Conservation (phyloP, 2,797 vertebrate species). For the Sternarchorhynchus goeldii region DNA sequence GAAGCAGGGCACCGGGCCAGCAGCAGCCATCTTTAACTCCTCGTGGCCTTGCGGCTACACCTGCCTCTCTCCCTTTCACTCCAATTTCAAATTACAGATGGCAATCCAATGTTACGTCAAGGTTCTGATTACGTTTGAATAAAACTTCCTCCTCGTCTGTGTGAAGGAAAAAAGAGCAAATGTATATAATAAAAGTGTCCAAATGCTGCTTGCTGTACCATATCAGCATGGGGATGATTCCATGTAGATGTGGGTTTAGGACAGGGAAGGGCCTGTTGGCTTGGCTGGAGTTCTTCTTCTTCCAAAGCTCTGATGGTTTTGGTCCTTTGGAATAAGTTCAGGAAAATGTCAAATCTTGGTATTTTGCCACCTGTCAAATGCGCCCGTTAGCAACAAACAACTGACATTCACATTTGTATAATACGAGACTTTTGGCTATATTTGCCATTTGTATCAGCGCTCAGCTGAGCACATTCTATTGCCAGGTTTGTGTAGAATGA, state of each 20-base stretch:
- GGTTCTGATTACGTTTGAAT: conserved; percentile 42
- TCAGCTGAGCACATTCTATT: too few relatives aligned
- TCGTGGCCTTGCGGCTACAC: conserved; percentile 68
- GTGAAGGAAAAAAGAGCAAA: conserved; percentile 9
- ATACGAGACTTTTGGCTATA: too few relatives aligned
- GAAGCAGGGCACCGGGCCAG: conserved; percentile 71
- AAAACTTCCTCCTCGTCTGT: conserved; percentile 31
- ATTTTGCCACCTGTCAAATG: background rate
- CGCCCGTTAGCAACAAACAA: too few relatives aligned
- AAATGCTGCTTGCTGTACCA: conserved; percentile 14
- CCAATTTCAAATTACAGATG: conserved; percentile 76
- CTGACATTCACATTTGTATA: too few relatives aligned
- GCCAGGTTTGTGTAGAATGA: conserved; percentile 4
- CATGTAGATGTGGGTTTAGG: background rate
- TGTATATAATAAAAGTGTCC: conserved; percentile 36
- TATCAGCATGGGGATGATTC: conserved; percentile 17
- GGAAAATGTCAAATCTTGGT: background rate
- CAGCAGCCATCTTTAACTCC: conserved; percentile 65
- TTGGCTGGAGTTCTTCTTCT: background rate
- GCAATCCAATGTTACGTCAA: conserved; percentile 59
- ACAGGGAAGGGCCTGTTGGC: background rate
- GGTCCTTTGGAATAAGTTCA: background rate
- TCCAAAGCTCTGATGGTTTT: background rate
- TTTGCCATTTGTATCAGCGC: too few relatives aligned
- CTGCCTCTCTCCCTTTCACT: conserved; percentile 62